Base-by-base conservation (phyloP, 1,140 invertebrate genomes). In the Diplogasteroides magnus region DNA sequence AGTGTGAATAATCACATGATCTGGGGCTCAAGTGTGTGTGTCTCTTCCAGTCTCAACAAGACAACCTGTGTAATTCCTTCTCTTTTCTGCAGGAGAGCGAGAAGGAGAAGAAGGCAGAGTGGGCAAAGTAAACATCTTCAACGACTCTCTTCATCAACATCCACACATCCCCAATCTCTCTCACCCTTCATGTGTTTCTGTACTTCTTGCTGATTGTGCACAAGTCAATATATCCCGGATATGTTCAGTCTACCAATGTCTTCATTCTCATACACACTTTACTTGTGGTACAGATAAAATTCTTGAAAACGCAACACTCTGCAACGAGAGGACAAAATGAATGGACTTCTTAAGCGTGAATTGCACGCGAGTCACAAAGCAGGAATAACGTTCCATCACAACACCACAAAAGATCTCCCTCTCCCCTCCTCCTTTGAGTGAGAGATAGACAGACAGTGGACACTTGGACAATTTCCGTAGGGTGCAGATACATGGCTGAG, bases 41-140 rank as follows among this genome's bases (percentile, higher is more conserved):
- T n/a, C n/a, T n/a, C n/a, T n/a, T n/a, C n/a, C n/a, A n/a, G n/a
- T n/a, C n/a, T n/a, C n/a, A n/a, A 48, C 37, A 11, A 48, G 19
- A 48, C 6, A 48, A 48, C 6, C 37, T 11, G 37, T 48, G 37
- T 11, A 11, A 11, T 48, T 48, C 19, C 37, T 6, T 48, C 37
- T 1, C 11, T 14, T n/a, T 11, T 14, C 0, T 25, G 13, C 25
- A 71, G 19, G 64, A 74, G 48, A 61, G 31, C 29, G 70, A 76
- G 31, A 68, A 75, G 61, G 67, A 73, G 57, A 68, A 70, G 48
- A 76, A 76, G 60, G 64, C 68, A 48, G 73, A 71, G 6, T 76
- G 74, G 74, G 67, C 74, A 14, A 76, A 76, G 65, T 76, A 75
- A 74, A 62, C 56, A 19, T 48, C 37, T 19, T 48, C 37, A 19